Base-by-base conservation (phyloP, 2,888 invertebrate genomes). In the Hirtodrosophila histrioides region DNA sequence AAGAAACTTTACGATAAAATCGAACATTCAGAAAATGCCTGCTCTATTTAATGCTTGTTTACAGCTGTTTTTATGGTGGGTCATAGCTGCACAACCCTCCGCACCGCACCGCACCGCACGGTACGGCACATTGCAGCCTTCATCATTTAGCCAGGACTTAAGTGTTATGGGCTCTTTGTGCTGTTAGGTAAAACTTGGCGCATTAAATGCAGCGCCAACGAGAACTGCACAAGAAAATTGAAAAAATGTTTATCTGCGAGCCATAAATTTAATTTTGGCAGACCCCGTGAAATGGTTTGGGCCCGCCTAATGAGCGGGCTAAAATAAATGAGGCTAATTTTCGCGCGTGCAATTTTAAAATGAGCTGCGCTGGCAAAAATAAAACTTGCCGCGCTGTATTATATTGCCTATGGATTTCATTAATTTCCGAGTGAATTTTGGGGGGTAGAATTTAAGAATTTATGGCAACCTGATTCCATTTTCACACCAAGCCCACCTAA, bases 241-340 rank as follows among this genome's bases (percentile, higher is more conserved):
- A 55, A 64, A 55, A 62, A 65, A 69, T 69, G 55, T 67, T 80
- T 83, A 80, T 80, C 84, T 83, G 68, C 63, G n/a, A 41, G 60
- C 54, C 68, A 81, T 84, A 75, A 72, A 84, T 81, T 78, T 69
- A 61, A 75, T 79, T 81, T 85, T 75, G 75, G 68, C 71, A 78
- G 48, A 49, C 40, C 44, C 33, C 49, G 41, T n/a, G 46, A 31
- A 23, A 12, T 5, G 41, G 49, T 23, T 24, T 23, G 48, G 50
- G 46, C 35, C 12, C 49, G 61, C 67, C 82, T 79, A 85, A 82
- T 79, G 79, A 82, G 75, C 71, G 49, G 50, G 54, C 62, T 49
- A 71, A 78, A 77, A 85, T 85, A 74, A 75, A 85, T 79, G 82
- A 66, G 75, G 75, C 60, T 82, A 71, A 82, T 82, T 79, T 79